Evolutionary conservation across 2,113 vertebrate genomes (phyloP).

Genomic region (Sinosuthora webbiana): DNA sequence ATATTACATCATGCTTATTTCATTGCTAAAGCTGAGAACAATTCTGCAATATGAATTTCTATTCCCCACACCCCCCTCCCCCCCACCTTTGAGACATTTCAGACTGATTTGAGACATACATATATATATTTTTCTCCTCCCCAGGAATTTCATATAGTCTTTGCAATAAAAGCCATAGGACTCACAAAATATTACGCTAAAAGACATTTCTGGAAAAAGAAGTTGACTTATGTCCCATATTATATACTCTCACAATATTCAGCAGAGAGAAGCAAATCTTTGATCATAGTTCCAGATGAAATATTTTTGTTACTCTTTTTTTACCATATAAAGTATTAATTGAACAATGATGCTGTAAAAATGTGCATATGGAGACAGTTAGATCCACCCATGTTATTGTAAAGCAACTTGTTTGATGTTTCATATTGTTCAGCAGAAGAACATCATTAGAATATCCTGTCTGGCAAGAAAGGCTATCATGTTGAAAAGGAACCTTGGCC

Average conservation of each 20-base stretch:
- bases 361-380: slow-evolving; percentile 54
- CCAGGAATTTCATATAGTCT: background rate
- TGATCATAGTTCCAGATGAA: slow-evolving; percentile 50
- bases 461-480: slow-evolving; percentile 17
- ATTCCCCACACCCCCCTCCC: background rate
- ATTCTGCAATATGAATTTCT: background rate
- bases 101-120: background rate
- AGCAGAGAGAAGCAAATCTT: slow-evolving; percentile 23
- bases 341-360: slow-evolving; percentile 57
- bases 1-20: background rate
- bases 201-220: slow-evolving; percentile 24
- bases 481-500: slow-evolving; percentile 5
- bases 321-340: slow-evolving; percentile 49
- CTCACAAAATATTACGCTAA: background rate
- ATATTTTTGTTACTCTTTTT: slow-evolving; percentile 12
- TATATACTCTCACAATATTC: background rate
- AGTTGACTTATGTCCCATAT: slow-evolving; percentile 15
- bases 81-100: background rate
- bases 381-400: slow-evolving; percentile 49
- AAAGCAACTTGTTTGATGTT: slow-evolving; percentile 30
- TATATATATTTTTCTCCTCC: background rate
- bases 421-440: slow-evolving; percentile 31
- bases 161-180: slow-evolving; percentile 4
- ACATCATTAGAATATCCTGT: slow-evolving; percentile 54
- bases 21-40: background rate